phyloP scores from a whole-genome alignment of 2,797 vertebrate genomes.

The Cossypha dichroa region DNA sequence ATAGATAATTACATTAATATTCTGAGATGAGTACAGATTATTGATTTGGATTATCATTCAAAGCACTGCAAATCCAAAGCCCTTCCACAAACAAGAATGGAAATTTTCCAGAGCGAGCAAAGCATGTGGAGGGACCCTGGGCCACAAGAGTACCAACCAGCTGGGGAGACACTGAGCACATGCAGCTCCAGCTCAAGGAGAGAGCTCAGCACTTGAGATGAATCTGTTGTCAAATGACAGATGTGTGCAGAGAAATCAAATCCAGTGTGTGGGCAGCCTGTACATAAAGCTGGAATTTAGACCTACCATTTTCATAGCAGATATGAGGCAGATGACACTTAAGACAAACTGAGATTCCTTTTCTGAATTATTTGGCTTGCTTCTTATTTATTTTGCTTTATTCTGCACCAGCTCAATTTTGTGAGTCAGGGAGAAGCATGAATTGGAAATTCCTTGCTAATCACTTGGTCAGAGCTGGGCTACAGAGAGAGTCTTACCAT shows the following conservation, averaged over 20 bases:
- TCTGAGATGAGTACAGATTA: not conserved
- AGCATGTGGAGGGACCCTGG: not conserved
- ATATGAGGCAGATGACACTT: not conserved
- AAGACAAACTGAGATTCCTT: not conserved
- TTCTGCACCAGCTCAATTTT: not conserved
- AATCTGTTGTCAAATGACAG: not conserved
- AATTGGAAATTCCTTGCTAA: not conserved
- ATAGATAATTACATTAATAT: not conserved
- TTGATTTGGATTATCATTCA: not conserved
- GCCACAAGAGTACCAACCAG: not conserved
- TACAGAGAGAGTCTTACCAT: not conserved
- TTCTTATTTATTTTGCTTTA: not conserved
- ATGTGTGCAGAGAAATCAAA: not conserved
- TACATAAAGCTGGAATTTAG: not conserved
- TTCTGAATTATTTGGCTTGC: not conserved
- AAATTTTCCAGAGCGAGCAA: not conserved
- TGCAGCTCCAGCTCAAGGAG: not conserved
- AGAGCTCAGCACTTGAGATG: rapidly evolving
- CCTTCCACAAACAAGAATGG: rapidly evolving
- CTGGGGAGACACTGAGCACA: not conserved
- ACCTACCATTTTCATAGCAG: not conserved
- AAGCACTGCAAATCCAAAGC: not conserved
- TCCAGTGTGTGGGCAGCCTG: not conserved
- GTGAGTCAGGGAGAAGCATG: not conserved
- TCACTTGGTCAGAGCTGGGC: not conserved